Evolutionary conservation across 1,140 invertebrate genomes (phyloP).

Genomic region (Atta cephalotes): DNA sequence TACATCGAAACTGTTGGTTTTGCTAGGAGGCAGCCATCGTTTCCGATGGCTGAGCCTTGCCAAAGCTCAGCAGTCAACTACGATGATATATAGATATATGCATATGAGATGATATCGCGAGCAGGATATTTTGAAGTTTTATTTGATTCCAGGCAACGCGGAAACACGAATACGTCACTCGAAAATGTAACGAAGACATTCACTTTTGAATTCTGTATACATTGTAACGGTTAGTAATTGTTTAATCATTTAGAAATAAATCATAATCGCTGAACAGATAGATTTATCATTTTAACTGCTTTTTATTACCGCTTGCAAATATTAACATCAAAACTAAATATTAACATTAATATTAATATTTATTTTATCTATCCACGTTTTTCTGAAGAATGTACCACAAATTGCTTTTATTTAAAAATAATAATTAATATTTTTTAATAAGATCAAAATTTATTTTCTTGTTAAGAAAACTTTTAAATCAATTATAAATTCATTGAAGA

Average conservation of each 20-base stretch:
- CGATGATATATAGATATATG: conserved; percentile 59
- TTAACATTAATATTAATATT: background rate
- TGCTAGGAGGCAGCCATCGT: conserved; percentile 54
- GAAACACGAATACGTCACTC: conserved; percentile 49
- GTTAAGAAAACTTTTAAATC: background rate
- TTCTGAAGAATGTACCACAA: background rate
- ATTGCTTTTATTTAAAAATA: background rate
- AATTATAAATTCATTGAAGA: background rate
- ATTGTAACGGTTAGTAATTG: conserved; percentile 11
- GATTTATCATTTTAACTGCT: conserved; percentile 4
- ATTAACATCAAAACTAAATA: background rate
- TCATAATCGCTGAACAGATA: background rate
- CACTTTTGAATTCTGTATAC: background rate
- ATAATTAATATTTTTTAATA: background rate
- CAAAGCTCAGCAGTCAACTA: conserved; percentile 58
- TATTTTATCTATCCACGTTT: background rate
- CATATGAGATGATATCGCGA: conserved; percentile 59
- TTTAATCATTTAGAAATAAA: background rate
- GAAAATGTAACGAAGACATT: conserved; percentile 53
- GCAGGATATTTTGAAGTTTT: conserved; percentile 55
- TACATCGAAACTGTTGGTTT: conserved; percentile 53
- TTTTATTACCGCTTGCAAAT: background rate
- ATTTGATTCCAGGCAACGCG: conserved; percentile 51
- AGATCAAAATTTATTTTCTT: background rate
- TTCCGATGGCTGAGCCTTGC: conserved; percentile 51